phyloP scores from a whole-genome alignment of 64 coral and sea anemone species.

The Montipora cactus region DNA sequence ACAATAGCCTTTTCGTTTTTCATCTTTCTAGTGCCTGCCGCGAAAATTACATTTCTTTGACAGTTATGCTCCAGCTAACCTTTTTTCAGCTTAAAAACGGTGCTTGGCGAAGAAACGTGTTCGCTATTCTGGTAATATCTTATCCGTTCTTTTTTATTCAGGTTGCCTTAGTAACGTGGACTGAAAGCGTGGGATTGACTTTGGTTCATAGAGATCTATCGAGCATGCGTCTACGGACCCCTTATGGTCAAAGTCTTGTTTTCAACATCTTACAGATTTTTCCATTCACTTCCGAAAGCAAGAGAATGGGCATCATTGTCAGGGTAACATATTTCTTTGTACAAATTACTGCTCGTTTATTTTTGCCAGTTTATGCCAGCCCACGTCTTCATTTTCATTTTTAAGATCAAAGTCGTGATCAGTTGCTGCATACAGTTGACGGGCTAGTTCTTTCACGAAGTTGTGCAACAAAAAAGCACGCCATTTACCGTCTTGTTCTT shows the following conservation, averaged over 20 bases:
- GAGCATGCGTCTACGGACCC: constrained; percentile 85
- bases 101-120: too few species aligned
- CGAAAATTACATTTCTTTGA: too few species aligned
- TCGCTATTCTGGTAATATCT: neutral
- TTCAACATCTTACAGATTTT: constrained; percentile 96
- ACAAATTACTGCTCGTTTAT: neutral
- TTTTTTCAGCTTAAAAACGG: too few species aligned
- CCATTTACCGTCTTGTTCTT: too few species aligned
- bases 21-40: too few species aligned
- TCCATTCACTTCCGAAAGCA: constrained; percentile 96
- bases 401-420: too few species aligned
- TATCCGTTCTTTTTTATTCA: constrained; percentile 7
- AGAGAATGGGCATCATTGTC: constrained; percentile 98
- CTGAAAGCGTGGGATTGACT: constrained; percentile 87
- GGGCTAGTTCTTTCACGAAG: too few species aligned
- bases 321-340: constrained; percentile 51
- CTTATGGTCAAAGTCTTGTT: constrained; percentile 74
- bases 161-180: constrained; percentile 99
- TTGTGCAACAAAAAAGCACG: too few species aligned
- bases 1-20: too few species aligned
- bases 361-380: neutral
- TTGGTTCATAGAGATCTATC: constrained; percentile 87
- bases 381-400: too few species aligned
- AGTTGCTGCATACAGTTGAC: too few species aligned
- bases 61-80: too few species aligned